Evolutionary conservation across 2,888 invertebrate species (phyloP), one percentile per base, ranked within the genome.

Genomic region (Hetaerina titia): DNA sequence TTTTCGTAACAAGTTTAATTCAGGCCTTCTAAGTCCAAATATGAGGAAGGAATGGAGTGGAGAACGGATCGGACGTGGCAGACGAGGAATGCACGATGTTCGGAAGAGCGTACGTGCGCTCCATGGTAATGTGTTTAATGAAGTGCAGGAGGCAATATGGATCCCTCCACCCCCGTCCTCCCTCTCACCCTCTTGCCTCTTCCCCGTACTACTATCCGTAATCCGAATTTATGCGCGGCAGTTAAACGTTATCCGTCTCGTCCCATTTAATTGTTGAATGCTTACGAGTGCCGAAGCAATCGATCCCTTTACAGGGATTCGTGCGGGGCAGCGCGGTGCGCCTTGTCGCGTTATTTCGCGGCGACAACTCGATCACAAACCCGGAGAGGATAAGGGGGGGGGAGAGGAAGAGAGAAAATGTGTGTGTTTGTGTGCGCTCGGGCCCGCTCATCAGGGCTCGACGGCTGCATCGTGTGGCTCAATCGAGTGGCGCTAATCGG

Each of bases 251-350:
- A 69, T 69, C 69, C 69, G 69, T 69, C 69, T 9, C 69, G 69
- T 69, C 69, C 69, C 69, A 69, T 69, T 69, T 69, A 69, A 69
- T 69, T 69, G 69, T 69, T 69, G 69, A 69, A 69, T 69, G 69
- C 69, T 22, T 69, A 69, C 69, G 69, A 69, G 69, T 69, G 69
- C 69, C 69, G 69, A 22, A 69, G 69, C 69, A 69, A 69, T 69
- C 69, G 69, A 69, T 69, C 69, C 69, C 69, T 69, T 69, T 69
- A 69, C 69, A 22, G 69, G 69, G 69, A 69, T 69, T 69, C 22
- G 22, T 22, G 19, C 22, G 22, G 69, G 69, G 7, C 22, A 9
- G 22, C 1, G 69, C 22, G 22, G 69, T n/a, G 8, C 17, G 69
- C 69, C 69, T 22, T 69, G 69, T 69, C 69, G 69, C 69, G n/a